These are phyloP conservation scores for Paguma larvata DNA, from an alignment of 2,797 vertebrate genomes.

Conservation along the genomic window DNA sequence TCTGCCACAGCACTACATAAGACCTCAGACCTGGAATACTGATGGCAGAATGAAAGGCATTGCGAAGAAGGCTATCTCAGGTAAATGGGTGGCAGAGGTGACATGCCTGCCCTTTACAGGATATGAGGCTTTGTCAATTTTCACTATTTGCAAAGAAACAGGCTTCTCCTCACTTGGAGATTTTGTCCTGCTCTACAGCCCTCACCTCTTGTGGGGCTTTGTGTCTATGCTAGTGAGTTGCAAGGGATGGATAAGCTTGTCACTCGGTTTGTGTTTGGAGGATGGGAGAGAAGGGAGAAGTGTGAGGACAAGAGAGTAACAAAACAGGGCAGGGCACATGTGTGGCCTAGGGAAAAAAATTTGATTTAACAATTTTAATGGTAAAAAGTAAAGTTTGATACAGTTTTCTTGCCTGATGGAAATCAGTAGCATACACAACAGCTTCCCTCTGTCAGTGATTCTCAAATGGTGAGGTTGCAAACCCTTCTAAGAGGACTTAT, in stretches of 20 bases:
- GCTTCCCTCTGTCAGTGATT: not conserved
- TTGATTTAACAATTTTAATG: not conserved
- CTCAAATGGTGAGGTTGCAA: not conserved
- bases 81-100: not conserved
- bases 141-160: not conserved
- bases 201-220: not conserved
- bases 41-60: not conserved
- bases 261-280: not conserved
- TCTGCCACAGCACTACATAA: not conserved
- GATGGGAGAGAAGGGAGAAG: not conserved
- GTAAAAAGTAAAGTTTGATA: not conserved
- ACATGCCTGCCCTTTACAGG: not conserved
- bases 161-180: not conserved
- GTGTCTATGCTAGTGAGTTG: constrained; percentile 17
- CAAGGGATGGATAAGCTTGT: not conserved
- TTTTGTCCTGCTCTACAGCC: not conserved
- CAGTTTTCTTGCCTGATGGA: not conserved
- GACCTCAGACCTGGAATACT: constrained; percentile 14
- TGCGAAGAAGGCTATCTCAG: not conserved
- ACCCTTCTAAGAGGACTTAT: not conserved
- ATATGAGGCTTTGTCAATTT: not conserved
- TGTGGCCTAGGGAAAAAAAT: not conserved
- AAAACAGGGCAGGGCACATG: not conserved
- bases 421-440: not conserved
- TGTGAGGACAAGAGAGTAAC: not conserved